phyloP scores from a whole-genome alignment of 1,140 invertebrate species.

The Ladona fulva region DNA sequence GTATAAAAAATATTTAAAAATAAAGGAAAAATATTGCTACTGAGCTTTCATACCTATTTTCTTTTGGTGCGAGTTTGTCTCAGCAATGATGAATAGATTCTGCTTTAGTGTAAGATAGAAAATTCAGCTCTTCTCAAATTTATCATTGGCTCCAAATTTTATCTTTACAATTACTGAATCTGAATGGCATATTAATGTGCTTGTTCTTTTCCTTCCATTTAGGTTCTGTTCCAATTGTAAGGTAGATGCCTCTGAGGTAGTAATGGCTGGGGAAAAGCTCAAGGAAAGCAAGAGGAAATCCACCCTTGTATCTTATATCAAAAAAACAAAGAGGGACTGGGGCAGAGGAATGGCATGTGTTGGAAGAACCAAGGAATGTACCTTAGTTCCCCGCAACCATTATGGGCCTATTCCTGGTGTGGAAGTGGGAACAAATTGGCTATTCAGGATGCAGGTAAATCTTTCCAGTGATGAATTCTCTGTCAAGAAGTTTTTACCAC shows the following conservation, averaged over 20 bases:
- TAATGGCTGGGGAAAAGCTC: constrained; percentile 64
- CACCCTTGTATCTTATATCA: constrained; percentile 25
- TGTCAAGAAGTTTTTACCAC: not conserved
- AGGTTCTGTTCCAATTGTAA: constrained; percentile 76
- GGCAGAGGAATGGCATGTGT: constrained; percentile 80
- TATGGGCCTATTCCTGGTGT: constrained; percentile 76
- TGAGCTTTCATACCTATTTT: too few relatives aligned
- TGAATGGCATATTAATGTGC: too few relatives aligned
- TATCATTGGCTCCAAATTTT: too few relatives aligned
- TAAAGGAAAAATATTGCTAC: too few relatives aligned
- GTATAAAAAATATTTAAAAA: too few relatives aligned
- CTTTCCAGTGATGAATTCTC: not conserved
- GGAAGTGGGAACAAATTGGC: constrained; percentile 77
- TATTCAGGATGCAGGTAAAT: constrained; percentile 67
- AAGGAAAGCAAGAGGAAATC: constrained; percentile 59
- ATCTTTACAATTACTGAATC: too few relatives aligned
- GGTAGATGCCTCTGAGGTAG: constrained; percentile 61
- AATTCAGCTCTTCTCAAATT: too few relatives aligned
- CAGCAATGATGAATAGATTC: too few relatives aligned
- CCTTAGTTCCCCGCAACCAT: constrained; percentile 63
- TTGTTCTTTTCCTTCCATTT: too few relatives aligned
- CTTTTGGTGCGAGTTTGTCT: too few relatives aligned
- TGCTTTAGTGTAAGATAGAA: too few relatives aligned
- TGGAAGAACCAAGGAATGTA: constrained; percentile 57
- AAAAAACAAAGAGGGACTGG: constrained; percentile 55